Evolutionary conservation across 2,888 invertebrate genomes (phyloP), one percentile per base, ranked within the genome.

Genomic region (Cryptocephalus moraei): DNA sequence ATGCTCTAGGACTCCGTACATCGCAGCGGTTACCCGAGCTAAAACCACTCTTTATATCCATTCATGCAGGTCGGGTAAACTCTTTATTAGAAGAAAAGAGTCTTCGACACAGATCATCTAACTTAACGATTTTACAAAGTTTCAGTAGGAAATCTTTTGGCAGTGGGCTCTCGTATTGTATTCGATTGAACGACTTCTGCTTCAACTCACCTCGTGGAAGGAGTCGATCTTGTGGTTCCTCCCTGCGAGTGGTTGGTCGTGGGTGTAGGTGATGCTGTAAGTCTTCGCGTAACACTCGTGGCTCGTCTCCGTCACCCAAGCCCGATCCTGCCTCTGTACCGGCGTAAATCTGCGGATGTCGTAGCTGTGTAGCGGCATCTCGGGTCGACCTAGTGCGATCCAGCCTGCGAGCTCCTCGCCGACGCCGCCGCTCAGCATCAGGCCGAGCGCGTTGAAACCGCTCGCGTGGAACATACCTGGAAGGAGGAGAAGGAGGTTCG

Each of bases 371-470:
- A 94, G 88, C 58, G 91, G 86, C 60, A 86, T 75, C 47, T 83
- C 79, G 0, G 93, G 93, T 50, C 89, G 79, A 13, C 91, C 92
- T 57, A 82, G 77, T 1, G 84, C 70, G 46, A 93, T 80, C 93
- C 92, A 94, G 47, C 82, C 78, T 0, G 92, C 91, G 61, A 88
- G 77, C 70, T 92, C 87, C 62, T 89, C 81, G 0, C 84, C 88
- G 56, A 87, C 87, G 0, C 93, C 93, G 8, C 89, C 90, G 9
- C 91, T 88, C 58, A 90, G 79, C 86, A 91, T 91, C 84, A 94
- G 89, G 0, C 93, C 93, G 1, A 89, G 82, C 1, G 91, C 91
- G 66, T 93, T 94, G 69, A 88, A 91, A 0, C 89, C 93, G 62
- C 87, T 89, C 52, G 84, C 87, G 65, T 92, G 87, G 66, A 82